Percentiles rank a stretch among this genome's conserved stretches.
Conservation (phyloP, 2,888 invertebrate genomes). For the Gandaritis pyraliata region DNA sequence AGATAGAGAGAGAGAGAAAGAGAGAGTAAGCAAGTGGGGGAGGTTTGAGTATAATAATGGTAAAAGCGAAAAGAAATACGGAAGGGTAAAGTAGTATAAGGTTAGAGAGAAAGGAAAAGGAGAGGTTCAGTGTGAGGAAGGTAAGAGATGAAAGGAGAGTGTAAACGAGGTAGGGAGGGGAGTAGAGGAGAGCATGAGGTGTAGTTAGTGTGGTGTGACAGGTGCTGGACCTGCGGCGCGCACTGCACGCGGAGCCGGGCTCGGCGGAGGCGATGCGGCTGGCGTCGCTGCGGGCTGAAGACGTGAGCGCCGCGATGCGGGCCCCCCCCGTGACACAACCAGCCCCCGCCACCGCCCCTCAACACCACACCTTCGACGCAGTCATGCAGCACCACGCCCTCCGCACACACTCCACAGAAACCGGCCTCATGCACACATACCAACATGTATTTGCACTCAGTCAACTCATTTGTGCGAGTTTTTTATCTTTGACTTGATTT, state of each 20-base stretch:
- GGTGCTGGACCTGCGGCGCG: conserved; percentile 92
- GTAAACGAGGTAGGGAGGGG: not conserved
- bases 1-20: no score
- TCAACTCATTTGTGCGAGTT: conserved; percentile 46
- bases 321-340: conserved; percentile 50
- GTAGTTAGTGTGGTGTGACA: conserved; percentile 72
- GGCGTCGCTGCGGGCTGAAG: conserved; percentile 80
- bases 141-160: not conserved
- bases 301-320: conserved; percentile 81
- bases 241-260: conserved; percentile 89
- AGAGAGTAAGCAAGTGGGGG: no score
- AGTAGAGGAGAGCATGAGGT: conserved; percentile 37
- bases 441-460: conserved; percentile 46
- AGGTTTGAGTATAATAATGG: no score
- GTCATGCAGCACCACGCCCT: conserved; percentile 83
- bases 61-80: no score
- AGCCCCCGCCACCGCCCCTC: conserved; percentile 65
- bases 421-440: conserved; percentile 54
- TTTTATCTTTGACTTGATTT: conserved; percentile 25
- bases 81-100: no score
- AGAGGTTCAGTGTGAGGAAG: not conserved
- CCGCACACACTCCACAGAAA: conserved; percentile 77
- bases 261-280: conserved; percentile 83
- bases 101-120: not conserved
- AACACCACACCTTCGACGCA: conserved; percentile 83